Evolutionary conservation across 2,113 vertebrate species (phyloP).

Genomic region (Spizaetus ornatus): DNA sequence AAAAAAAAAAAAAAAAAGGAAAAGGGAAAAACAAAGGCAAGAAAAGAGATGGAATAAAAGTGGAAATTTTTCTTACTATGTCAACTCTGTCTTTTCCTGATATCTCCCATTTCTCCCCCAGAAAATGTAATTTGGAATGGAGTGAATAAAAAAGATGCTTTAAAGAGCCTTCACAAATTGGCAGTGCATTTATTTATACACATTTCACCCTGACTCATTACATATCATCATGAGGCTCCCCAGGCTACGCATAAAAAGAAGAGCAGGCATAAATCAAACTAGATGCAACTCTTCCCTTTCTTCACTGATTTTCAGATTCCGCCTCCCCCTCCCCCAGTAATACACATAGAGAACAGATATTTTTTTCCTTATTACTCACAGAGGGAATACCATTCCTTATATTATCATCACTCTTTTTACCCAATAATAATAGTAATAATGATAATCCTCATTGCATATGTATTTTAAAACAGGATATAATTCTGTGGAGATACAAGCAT

Average conservation of each 20-base stretch:
- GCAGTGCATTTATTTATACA: conserved; percentile 55
- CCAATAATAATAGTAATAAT: background rate
- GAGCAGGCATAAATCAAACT: conserved; percentile 42
- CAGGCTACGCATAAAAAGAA: background rate
- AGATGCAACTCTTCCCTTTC: background rate
- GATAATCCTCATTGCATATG: background rate
- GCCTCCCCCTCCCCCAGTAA: background rate
- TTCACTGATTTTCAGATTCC: background rate
- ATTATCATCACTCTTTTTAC: background rate
- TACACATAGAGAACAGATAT: background rate
- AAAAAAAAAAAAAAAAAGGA: background rate
- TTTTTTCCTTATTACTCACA: background rate
- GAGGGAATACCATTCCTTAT: background rate
- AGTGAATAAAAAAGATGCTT: background rate
- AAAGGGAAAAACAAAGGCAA: background rate
- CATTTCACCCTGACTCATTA: conserved; percentile 53
- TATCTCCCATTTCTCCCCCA: background rate
- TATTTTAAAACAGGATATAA: conserved; percentile 19
- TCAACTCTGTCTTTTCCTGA: background rate
- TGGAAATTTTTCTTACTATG: background rate
- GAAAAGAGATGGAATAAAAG: background rate
- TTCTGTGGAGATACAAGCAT: background rate
- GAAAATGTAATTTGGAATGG: background rate
- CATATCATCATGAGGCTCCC: conserved; percentile 22
- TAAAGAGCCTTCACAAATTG: conserved; percentile 29